phyloP scores from a whole-genome alignment of 2,113 vertebrate genomes.

The rabbit (Oryctolagus cuniculus) region mOryCun1.1 NC_091438.1:150919501-150920000 shows the following conservation, averaged over 20 bases:
- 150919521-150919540: neutral
- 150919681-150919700: rapidly evolving
- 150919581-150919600: constrained; percentile 53
- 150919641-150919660: neutral
- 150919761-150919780: rapidly evolving
- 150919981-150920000: neutral
- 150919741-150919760: rapidly evolving
- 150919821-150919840: neutral
- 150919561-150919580: neutral
- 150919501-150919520: neutral
- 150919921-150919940: neutral
- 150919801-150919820: neutral
- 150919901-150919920: neutral
- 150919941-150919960: neutral
- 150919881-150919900: neutral
- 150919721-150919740: neutral
- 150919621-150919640: neutral
- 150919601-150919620: constrained; percentile 8
- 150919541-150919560: neutral
- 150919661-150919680: constrained; percentile 68
- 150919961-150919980: neutral
- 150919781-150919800: neutral
- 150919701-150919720: neutral
- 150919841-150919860: neutral
- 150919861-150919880: neutral